These are phyloP conservation scores for Dolichopus griseipennis DNA, from an alignment of 2,888 invertebrate genomes.

Conservation along the genomic window DNA sequence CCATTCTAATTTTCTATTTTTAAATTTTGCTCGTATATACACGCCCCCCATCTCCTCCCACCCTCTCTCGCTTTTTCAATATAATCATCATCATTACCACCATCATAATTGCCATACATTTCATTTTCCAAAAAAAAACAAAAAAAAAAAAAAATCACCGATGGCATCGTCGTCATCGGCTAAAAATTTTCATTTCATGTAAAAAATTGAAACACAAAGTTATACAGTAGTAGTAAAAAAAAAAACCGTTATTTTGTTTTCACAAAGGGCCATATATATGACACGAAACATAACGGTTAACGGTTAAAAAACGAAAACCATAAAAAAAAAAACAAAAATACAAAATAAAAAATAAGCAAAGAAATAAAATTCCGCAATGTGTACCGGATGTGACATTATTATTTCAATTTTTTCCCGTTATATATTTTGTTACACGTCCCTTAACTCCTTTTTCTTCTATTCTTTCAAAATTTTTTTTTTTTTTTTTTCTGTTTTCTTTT, in stretches of 20 bases:
- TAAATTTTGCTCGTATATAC: not conserved
- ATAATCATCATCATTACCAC: not conserved
- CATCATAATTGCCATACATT: not conserved
- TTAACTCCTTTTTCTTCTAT: too few relatives aligned
- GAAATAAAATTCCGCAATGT: slow-evolving; percentile 3
- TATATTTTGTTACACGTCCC: not conserved
- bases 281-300: not conserved
- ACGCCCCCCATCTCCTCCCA: not conserved
- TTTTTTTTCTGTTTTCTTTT: not conserved
- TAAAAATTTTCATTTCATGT: not conserved
- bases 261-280: not conserved
- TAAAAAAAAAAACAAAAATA: too few relatives aligned
- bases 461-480: too few relatives aligned
- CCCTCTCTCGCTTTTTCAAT: not conserved
- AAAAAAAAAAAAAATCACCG: not conserved
- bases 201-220: not conserved
- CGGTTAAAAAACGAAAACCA: too few relatives aligned
- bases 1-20: not conserved
- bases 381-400: slow-evolving; percentile 6
- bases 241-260: not conserved
- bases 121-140: not conserved
- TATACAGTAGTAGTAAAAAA: too few relatives aligned
- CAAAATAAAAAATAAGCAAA: too few relatives aligned
- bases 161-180: not conserved
- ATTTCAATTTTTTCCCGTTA: slow-evolving; percentile 2